Evolutionary conservation across 2,888 invertebrate species (phyloP).

Genomic region (Copidosoma aretas): DNA sequence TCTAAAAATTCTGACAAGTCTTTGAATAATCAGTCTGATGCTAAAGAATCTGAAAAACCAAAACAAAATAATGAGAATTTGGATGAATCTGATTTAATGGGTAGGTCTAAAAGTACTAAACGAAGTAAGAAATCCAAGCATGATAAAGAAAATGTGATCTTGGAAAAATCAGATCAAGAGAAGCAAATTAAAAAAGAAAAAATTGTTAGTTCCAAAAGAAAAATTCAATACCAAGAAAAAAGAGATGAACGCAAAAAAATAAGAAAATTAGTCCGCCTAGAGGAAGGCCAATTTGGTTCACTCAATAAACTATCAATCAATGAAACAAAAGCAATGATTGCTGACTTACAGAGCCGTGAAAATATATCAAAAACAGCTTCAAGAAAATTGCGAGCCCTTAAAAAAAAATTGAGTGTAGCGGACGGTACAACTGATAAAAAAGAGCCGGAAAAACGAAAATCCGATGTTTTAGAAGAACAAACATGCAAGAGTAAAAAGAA

Average conservation of each 20-base stretch:
- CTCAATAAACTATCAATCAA: constrained; percentile 16
- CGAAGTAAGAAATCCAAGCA: neutral
- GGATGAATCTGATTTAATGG: neutral
- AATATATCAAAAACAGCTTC: constrained; percentile 48
- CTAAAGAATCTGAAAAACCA: neutral
- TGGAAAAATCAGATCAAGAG: constrained; percentile 1
- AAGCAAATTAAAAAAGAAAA: neutral
- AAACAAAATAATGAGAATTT: neutral
- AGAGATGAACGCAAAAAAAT: constrained; percentile 5
- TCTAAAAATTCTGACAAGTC: constrained; percentile 10
- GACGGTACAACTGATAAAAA: constrained; percentile 5
- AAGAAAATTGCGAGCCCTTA: constrained; percentile 45
- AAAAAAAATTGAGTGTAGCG: constrained; percentile 44
- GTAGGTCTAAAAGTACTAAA: neutral
- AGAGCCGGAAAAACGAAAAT: constrained; percentile 7
- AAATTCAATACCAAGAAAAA: constrained; percentile 11
- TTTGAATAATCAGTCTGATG: neutral
- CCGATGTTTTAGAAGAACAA: constrained; percentile 4
- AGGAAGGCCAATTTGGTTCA: constrained; percentile 3
- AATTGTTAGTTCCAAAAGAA: constrained; percentile 11
- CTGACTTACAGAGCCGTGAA: constrained; percentile 44
- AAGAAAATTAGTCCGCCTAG: constrained; percentile 4
- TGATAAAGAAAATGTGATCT: neutral
- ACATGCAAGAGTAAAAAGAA: neutral
- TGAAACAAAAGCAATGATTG: constrained; percentile 42